These are phyloP conservation scores for Calliopsis andreniformis DNA, from an alignment of 1,140 invertebrate species.

Conservation along the genomic window DNA sequence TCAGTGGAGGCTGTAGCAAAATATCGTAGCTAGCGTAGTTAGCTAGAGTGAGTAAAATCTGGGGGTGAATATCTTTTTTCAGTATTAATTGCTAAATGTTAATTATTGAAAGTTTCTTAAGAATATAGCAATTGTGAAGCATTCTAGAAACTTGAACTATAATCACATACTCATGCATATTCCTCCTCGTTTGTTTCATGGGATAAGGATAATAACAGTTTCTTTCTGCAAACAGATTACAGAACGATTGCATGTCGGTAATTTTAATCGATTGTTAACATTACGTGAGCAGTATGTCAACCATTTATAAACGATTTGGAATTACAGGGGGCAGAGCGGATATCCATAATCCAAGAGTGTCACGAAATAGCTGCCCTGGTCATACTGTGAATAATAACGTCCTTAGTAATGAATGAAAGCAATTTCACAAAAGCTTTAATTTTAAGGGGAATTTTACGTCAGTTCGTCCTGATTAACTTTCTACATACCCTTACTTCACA, in stretches of 20 bases:
- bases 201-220: background rate
- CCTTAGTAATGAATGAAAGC: background rate
- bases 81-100: no score
- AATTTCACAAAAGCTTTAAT: background rate
- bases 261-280: constrained; percentile 32
- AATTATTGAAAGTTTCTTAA: no score
- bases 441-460: no score
- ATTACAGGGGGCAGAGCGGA: background rate
- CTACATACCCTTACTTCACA: no score
- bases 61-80: no score
- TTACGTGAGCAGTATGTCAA: constrained; percentile 4
- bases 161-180: background rate
- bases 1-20: no score
- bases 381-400: background rate
- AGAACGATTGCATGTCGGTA: constrained; percentile 3
- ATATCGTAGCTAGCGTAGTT: no score
- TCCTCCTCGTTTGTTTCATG: no score
- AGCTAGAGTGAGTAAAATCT: no score
- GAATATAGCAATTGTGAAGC: no score
- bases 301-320: constrained; percentile 14
- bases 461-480: no score
- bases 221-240: background rate
- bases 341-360: background rate
- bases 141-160: no score
- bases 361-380: background rate